Percentiles rank a stretch among this genome's conserved stretches.
Evolutionary conservation across 1,140 invertebrate species (phyloP).

Genomic region (Tribolium castaneum): DNA sequence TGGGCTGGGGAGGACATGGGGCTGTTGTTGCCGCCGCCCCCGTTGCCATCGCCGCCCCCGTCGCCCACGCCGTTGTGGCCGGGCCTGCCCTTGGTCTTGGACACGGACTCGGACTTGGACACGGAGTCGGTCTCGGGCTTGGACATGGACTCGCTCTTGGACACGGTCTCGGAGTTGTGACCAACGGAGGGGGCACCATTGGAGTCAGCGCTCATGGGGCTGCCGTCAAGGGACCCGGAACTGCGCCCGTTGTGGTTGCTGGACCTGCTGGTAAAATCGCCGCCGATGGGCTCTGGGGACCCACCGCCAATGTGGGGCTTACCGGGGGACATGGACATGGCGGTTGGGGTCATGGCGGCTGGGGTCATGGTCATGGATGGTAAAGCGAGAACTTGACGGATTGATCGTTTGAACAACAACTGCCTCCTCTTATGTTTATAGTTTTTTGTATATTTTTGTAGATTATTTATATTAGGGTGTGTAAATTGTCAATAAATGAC

Average conservation of each 20-base stretch:
- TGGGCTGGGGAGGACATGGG: conserved; percentile 15
- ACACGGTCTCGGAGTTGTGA: neutral
- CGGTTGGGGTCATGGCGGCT: neutral
- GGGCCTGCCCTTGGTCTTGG: conserved; percentile 46
- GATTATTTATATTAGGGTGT: conserved; percentile 3
- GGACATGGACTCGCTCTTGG: neutral
- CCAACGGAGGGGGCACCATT: conserved; percentile 39
- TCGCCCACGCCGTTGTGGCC: conserved; percentile 39
- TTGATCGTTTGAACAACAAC: neutral
- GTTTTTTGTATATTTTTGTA: conserved; percentile 28
- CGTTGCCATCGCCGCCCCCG: neutral
- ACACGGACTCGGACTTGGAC: conserved; percentile 16
- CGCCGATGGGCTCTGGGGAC: conserved; percentile 45
- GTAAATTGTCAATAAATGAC: conserved; percentile 25
- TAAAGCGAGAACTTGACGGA: neutral
- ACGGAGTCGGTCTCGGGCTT: conserved; percentile 13
- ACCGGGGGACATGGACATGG: neutral
- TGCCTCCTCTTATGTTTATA: conserved; percentile 7
- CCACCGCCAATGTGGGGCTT: conserved; percentile 38
- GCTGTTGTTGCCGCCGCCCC: conserved; percentile 15
- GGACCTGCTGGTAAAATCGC: conserved; percentile 43
- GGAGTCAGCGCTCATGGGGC: conserved; percentile 39
- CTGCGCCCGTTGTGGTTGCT: conserved; percentile 37
- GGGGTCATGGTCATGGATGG: neutral
- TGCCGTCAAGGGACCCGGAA: conserved; percentile 39